A percentile compares a stretch with the other conserved stretches of the same genome.
phyloP scores from a whole-genome alignment of 1,140 invertebrate species.

The Brachystomella parvula region DNA sequence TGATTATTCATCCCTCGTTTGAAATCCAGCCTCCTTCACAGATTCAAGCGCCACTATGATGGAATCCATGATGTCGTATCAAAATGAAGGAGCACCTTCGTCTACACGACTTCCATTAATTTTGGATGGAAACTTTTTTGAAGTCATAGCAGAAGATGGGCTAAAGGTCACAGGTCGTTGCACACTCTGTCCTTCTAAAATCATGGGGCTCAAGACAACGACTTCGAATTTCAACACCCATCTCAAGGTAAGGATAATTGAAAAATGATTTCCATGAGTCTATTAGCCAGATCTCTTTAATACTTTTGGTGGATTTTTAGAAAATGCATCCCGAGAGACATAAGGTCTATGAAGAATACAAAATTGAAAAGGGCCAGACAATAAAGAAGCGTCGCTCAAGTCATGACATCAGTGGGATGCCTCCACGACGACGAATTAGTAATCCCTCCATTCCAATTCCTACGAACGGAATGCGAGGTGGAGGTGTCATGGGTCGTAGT shows the following conservation, averaged over 20 bases:
- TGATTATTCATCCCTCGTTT: background rate
- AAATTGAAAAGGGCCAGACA: background rate
- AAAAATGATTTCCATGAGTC: background rate
- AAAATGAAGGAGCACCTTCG: no score
- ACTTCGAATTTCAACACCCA: conserved; percentile 1
- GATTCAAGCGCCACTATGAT: background rate
- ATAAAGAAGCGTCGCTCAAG: conserved; percentile 1
- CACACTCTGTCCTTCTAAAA: background rate
- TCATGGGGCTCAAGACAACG: conserved; percentile 3
- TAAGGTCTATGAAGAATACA: background rate
- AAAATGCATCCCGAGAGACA: conserved; percentile 8
- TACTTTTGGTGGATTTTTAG: background rate
- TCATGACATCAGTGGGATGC: background rate
- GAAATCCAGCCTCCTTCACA: background rate
- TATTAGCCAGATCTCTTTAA: no score
- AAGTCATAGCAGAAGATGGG: background rate
- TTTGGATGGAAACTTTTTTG: background rate
- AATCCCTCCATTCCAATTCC: background rate
- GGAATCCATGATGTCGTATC: no score
- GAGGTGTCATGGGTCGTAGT: no score
- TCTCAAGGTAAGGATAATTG: background rate
- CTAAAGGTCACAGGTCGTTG: conserved; percentile 2
- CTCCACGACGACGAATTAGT: background rate
- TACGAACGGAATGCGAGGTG: no score
- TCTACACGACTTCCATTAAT: background rate